Evolutionary conservation across 2,888 invertebrate genomes (phyloP).

Genomic region (Acrobasis consociella): DNA sequence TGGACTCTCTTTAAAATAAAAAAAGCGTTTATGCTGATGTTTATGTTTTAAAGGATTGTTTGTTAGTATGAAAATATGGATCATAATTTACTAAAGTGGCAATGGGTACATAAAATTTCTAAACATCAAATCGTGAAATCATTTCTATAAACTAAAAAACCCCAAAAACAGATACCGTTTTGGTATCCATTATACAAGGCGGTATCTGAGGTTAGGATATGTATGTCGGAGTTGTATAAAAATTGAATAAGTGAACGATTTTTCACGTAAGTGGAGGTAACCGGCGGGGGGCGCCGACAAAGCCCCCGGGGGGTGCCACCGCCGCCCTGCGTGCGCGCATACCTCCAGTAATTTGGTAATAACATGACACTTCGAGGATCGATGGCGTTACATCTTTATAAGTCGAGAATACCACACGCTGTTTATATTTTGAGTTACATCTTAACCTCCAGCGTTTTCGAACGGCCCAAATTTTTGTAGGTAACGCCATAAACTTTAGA

Average conservation of each 20-base stretch:
- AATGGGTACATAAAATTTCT: too few species aligned
- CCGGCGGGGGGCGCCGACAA: conserved; percentile 75
- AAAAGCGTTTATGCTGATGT: too few species aligned
- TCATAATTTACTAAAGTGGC: too few species aligned
- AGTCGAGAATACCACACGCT: conserved; percentile 20
- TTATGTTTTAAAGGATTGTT: too few species aligned
- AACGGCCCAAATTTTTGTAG: too few species aligned
- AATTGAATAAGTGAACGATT: conserved; percentile 48
- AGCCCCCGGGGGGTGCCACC: conserved; percentile 68
- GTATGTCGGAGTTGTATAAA: not conserved
- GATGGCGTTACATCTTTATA: conserved; percentile 46
- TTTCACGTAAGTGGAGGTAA: conserved; percentile 65
- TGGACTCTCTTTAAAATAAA: too few species aligned
- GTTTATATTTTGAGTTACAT: conserved; percentile 2
- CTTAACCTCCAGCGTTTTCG: not conserved
- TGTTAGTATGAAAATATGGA: too few species aligned
- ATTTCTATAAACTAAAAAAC: too few species aligned
- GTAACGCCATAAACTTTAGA: too few species aligned
- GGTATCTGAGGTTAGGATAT: not conserved
- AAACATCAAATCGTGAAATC: too few species aligned
- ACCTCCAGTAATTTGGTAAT: conserved; percentile 57
- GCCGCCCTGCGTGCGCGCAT: conserved; percentile 55
- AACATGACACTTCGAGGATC: conserved; percentile 59
- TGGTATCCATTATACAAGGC: too few species aligned
- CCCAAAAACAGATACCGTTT: too few species aligned